Percentiles rank a stretch among this genome's conserved stretches.
Conservation (phyloP, 2,797 vertebrate genomes). For the Spinus olivaceus region DNA sequence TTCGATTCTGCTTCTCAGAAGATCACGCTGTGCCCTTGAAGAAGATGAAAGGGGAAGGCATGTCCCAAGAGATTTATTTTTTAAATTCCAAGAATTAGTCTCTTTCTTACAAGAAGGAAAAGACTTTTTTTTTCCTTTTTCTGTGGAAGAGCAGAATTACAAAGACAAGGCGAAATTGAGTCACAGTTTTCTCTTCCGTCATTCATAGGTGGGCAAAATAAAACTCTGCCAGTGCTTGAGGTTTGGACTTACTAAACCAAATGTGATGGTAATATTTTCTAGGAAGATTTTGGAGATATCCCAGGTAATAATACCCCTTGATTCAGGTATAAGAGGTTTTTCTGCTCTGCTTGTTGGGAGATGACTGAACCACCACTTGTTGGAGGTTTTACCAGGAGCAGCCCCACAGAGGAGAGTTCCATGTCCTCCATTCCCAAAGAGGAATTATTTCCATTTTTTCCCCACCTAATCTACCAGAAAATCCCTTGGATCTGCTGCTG, state of each 20-base stretch:
- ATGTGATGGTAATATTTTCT: accelerated
- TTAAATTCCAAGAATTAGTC: background rate
- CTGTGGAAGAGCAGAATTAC: background rate
- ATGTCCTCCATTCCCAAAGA: accelerated
- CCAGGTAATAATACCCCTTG: no score
- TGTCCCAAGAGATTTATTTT: background rate
- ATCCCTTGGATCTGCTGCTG: background rate
- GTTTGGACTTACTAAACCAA: background rate
- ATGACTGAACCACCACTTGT: accelerated
- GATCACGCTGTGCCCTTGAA: accelerated
- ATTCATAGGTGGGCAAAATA: background rate
- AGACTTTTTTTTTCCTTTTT: background rate
- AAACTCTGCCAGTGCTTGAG: background rate
- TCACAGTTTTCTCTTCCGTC: background rate
- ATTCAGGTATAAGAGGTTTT: background rate
- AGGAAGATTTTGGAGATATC: background rate
- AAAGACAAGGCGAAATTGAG: accelerated
- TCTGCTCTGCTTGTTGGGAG: background rate
- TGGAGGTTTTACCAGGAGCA: background rate
- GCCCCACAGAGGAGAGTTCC: background rate
- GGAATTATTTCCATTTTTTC: background rate
- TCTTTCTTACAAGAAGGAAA: background rate
- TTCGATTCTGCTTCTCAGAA: constrained; percentile 31
- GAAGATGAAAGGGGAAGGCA: background rate
- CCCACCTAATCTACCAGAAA: background rate